phyloP scores from a whole-genome alignment of 2,797 vertebrate genomes.

The Pseudocheirus occidentalis region DNA sequence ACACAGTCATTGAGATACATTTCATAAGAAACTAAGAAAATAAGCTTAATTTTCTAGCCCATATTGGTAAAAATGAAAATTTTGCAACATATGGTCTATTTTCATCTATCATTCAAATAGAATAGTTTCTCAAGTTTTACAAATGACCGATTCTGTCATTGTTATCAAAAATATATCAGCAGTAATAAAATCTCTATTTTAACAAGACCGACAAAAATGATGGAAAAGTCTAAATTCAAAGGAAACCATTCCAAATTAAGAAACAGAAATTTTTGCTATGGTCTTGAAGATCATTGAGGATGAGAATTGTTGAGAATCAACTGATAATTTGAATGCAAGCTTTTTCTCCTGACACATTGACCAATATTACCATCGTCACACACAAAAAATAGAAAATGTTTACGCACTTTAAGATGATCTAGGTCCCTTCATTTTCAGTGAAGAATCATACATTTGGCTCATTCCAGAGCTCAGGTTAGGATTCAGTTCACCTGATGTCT shows the following conservation, averaged over 20 bases:
- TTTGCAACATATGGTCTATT: slow-evolving; percentile 41
- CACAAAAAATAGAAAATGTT: too few species aligned
- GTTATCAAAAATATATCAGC: neutral
- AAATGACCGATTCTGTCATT: slow-evolving; percentile 22
- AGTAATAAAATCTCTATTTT: slow-evolving; percentile 18
- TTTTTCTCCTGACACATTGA: neutral
- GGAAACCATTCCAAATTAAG: slow-evolving; percentile 43
- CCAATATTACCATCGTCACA: neutral
- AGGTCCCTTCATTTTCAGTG: slow-evolving; percentile 12
- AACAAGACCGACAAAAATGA: neutral
- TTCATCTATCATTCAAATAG: slow-evolving; percentile 13
- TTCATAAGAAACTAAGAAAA: neutral
- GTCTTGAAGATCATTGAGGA: slow-evolving; percentile 44
- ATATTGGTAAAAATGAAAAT: slow-evolving; percentile 8
- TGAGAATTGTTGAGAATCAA: neutral
- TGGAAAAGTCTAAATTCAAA: slow-evolving; percentile 1
- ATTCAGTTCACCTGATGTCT: neutral
- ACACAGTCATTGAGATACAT: neutral
- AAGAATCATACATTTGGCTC: neutral
- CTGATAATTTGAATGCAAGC: slow-evolving; percentile 17
- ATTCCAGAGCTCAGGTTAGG: neutral
- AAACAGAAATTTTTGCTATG: neutral
- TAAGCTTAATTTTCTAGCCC: neutral
- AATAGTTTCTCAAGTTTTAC: neutral
- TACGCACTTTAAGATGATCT: neutral